These are phyloP conservation scores for Felis catus DNA, from an alignment of 2,113 vertebrate genomes.

Conservation along the genomic window DNA sequence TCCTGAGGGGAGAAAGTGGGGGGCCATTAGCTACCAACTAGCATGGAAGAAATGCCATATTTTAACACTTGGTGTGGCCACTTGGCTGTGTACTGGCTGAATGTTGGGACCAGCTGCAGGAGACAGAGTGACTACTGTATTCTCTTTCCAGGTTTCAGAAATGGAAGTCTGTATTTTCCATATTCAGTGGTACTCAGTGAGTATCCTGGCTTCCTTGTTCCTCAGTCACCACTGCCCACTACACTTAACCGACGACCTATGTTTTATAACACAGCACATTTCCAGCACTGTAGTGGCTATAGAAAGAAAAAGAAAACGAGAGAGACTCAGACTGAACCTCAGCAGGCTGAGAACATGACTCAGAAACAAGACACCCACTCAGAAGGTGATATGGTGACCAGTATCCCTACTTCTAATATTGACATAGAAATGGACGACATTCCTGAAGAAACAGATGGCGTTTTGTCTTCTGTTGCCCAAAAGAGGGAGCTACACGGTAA, in stretches of 20 bases:
- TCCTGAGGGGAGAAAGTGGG: not conserved
- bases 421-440: conserved; percentile 42
- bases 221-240: conserved; percentile 72
- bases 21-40: not conserved
- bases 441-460: conserved; percentile 65
- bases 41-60: not conserved
- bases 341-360: conserved; percentile 74
- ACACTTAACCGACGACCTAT: conserved; percentile 76
- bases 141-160: conserved; percentile 73
- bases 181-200: conserved; percentile 76
- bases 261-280: conserved; percentile 78
- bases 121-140: not conserved
- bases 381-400: conserved; percentile 61
- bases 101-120: not conserved
- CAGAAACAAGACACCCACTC: conserved; percentile 63
- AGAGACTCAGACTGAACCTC: conserved; percentile 81
- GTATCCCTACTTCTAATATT: not conserved
- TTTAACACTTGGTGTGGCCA: not conserved
- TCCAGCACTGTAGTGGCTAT: conserved; percentile 66
- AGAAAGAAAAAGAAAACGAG: conserved; percentile 78
- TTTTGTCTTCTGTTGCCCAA: conserved; percentile 69
- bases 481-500: conserved; percentile 78
- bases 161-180: conserved; percentile 74
- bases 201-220: conserved; percentile 77
- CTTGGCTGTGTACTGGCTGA: not conserved